Evolutionary conservation across 2,888 invertebrate genomes (phyloP).

Genomic region (Euplexia lucipara): DNA sequence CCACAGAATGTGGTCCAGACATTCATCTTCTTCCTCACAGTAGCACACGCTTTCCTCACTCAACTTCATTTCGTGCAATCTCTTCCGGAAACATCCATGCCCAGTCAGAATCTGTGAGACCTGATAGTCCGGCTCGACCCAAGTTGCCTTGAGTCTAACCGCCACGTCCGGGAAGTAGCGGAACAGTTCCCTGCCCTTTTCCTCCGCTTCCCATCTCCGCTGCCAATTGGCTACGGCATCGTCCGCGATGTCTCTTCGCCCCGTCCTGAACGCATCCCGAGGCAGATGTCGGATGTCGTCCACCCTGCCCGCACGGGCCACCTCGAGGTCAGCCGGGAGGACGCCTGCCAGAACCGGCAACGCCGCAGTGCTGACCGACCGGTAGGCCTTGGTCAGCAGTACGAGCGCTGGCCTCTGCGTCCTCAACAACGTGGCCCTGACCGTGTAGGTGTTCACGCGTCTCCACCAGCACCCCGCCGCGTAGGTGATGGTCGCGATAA

Average conservation of each 20-base stretch:
- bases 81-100: slow-evolving; percentile 56
- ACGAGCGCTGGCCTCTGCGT: no score
- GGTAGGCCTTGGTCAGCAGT: no score
- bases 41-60: slow-evolving; percentile 24
- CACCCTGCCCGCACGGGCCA: slow-evolving; percentile 30
- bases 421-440: no score
- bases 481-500: no score
- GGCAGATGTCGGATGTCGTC: slow-evolving; percentile 3
- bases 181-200: slow-evolving; percentile 52
- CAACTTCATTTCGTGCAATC: slow-evolving; percentile 47
- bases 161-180: slow-evolving; percentile 61
- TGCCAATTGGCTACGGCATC: slow-evolving; percentile 46
- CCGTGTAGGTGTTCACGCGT: no score
- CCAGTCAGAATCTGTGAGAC: slow-evolving; percentile 56
- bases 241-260: neutral
- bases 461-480: no score
- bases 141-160: slow-evolving; percentile 35
- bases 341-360: no score
- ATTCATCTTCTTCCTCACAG: slow-evolving; percentile 25
- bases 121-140: slow-evolving; percentile 61
- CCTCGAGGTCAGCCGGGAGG: slow-evolving; percentile 51
- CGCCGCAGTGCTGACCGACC: no score
- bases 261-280: neutral
- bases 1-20: slow-evolving; percentile 24
- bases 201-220: slow-evolving; percentile 44